Conservation (phyloP, 1,140 invertebrate genomes). For the Samia ricini region DNA sequence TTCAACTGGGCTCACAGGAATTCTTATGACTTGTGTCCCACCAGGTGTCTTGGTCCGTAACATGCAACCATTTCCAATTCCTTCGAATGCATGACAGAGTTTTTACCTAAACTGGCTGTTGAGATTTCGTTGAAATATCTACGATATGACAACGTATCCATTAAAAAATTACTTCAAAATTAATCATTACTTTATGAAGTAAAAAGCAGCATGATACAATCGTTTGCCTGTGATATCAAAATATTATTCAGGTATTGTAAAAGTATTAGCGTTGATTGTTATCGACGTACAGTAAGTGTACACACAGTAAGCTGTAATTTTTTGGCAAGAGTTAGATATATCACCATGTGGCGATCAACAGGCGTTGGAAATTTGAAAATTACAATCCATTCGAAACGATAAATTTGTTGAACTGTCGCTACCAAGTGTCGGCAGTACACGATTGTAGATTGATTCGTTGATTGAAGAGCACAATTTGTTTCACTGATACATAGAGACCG, state of each 20-base stretch:
- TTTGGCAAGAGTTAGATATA: constrained; percentile 11
- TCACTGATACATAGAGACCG: constrained; percentile 46
- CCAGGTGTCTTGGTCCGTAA: no score
- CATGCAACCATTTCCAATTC: no score
- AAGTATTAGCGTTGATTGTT: constrained; percentile 16
- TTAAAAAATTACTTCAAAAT: no score
- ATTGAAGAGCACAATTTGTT: constrained; percentile 74
- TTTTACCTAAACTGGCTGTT: no score
- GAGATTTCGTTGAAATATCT: no score
- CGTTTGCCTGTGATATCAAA: background rate
- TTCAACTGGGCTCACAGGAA: no score
- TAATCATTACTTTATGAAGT: no score
- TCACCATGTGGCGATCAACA: constrained; percentile 54
- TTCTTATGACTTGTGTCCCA: no score
- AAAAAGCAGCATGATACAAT: no score
- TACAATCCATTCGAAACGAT: constrained; percentile 58
- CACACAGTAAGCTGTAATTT: constrained; percentile 35
- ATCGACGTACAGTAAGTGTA: constrained; percentile 17
- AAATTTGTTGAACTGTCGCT: constrained; percentile 72
- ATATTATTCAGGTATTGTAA: constrained; percentile 13
- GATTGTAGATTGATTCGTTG: constrained; percentile 75
- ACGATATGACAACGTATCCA: no score
- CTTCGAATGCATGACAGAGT: no score
- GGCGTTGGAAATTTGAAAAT: constrained; percentile 69
- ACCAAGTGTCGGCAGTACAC: constrained; percentile 66